These are phyloP conservation scores for Saguinus imperator DNA, from an alignment of 2,113 vertebrate species.

Conservation along the genomic window DNA sequence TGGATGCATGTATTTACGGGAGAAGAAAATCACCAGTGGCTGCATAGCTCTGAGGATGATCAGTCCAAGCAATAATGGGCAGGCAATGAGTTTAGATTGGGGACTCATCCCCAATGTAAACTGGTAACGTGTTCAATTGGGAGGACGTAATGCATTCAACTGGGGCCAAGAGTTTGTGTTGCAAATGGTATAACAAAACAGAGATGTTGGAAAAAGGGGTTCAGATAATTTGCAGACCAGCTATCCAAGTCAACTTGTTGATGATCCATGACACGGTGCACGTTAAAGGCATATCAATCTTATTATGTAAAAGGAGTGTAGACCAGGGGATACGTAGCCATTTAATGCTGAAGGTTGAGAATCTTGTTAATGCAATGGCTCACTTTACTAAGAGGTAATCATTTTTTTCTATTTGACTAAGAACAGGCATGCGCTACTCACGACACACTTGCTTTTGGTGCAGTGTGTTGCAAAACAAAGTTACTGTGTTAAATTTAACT, in stretches of 20 bases:
- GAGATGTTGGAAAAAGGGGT: not conserved
- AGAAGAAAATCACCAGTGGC: not conserved
- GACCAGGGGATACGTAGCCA: fast-evolving
- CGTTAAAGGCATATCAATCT: fast-evolving
- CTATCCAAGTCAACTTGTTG: not conserved
- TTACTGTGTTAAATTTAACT: slow-evolving; percentile 79
- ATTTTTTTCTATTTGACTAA: not conserved
- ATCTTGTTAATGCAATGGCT: not conserved
- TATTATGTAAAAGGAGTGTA: fast-evolving
- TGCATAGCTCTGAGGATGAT: not conserved
- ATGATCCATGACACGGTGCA: not conserved
- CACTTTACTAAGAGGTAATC: not conserved
- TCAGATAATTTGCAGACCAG: not conserved
- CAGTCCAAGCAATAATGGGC: not conserved
- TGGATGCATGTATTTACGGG: fast-evolving
- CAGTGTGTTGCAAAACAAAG: slow-evolving; percentile 49
- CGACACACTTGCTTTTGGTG: not conserved
- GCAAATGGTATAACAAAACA: not conserved
- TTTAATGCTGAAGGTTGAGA: not conserved
- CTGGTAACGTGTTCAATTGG: fast-evolving
- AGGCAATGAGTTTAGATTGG: too few relatives aligned
- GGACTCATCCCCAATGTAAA: too few relatives aligned
- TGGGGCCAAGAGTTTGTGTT: not conserved
- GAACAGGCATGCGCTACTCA: not conserved
- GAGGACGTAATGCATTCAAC: too few relatives aligned